Conservation (phyloP, 2,113 vertebrate genomes). For the Antechinus flavipes region DNA sequence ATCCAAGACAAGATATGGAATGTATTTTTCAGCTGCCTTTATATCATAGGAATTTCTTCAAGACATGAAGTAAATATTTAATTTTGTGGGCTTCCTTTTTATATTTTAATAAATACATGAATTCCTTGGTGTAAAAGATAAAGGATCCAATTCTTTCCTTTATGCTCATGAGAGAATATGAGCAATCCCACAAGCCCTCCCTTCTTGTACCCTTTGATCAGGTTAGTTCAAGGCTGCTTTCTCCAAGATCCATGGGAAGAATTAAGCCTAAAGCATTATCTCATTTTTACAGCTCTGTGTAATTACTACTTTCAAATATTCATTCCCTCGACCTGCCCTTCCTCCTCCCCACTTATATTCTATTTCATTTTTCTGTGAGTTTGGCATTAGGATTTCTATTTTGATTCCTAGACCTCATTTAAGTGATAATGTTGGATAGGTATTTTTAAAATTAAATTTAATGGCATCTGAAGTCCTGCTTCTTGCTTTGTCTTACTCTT, state of each 20-base stretch:
- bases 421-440: not conserved
- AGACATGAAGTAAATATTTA: not conserved
- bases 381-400: conserved; percentile 1
- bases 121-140: not conserved
- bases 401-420: not conserved
- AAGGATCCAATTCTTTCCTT: not conserved
- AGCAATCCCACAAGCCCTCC: not conserved
- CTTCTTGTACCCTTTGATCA: not conserved
- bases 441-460: conserved; percentile 37
- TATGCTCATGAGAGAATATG: not conserved
- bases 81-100: conserved; percentile 2
- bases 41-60: not conserved
- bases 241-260: conserved; percentile 12
- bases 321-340: not conserved
- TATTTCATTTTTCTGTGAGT: conserved; percentile 8
- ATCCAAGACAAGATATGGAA: not conserved
- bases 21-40: not conserved
- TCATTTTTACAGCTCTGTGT: not conserved
- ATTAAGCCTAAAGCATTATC: not conserved
- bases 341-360: not conserved
- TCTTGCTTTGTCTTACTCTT: conserved; percentile 33
- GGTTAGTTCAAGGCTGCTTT: not conserved
- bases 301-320: conserved; percentile 13
- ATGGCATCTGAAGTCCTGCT: not conserved
- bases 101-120: conserved; percentile 19